These are phyloP conservation scores for Trichogramma dendrolimi DNA, from an alignment of 2,888 invertebrate species.

Conservation along the genomic window DNA sequence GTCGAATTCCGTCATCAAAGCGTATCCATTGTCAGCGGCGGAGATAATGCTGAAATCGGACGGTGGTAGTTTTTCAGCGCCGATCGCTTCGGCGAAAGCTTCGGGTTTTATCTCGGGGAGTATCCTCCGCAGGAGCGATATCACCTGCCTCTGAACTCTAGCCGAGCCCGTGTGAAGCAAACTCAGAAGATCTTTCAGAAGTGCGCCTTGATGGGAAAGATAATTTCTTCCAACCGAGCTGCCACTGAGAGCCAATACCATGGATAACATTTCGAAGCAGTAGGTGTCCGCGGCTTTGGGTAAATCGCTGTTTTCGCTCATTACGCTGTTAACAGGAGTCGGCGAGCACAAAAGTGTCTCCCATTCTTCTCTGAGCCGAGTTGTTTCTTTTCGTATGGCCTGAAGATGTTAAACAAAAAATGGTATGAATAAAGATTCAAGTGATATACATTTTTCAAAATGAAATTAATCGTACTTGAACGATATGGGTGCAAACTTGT, in stretches of 20 bases:
- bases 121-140: conserved; percentile 79
- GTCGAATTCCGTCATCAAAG: conserved; percentile 54
- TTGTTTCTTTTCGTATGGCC: conserved; percentile 85
- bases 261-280: conserved; percentile 94
- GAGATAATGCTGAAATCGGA: conserved; percentile 73
- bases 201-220: conserved; percentile 80
- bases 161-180: conserved; percentile 91
- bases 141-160: conserved; percentile 89
- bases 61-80: conserved; percentile 67
- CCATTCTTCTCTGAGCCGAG: conserved; percentile 87
- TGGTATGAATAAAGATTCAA: neutral
- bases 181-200: conserved; percentile 79
- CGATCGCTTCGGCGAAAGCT: conserved; percentile 72
- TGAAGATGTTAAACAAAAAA: conserved; percentile 55
- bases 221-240: conserved; percentile 87
- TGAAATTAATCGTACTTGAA: conserved; percentile 52
- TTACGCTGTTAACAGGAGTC: conserved; percentile 48
- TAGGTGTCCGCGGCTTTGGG: conserved; percentile 75
- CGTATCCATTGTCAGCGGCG: conserved; percentile 53
- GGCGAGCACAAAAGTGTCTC: conserved; percentile 63
- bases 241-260: conserved; percentile 90
- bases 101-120: conserved; percentile 86
- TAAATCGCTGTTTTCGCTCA: conserved; percentile 53
- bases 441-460: neutral
- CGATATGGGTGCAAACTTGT: conserved; percentile 81